Percentiles rank a stretch among this genome's conserved stretches.
These are phyloP conservation scores for Eilema caniola DNA, from an alignment of 2,888 invertebrate species.

Conservation along the genomic window DNA sequence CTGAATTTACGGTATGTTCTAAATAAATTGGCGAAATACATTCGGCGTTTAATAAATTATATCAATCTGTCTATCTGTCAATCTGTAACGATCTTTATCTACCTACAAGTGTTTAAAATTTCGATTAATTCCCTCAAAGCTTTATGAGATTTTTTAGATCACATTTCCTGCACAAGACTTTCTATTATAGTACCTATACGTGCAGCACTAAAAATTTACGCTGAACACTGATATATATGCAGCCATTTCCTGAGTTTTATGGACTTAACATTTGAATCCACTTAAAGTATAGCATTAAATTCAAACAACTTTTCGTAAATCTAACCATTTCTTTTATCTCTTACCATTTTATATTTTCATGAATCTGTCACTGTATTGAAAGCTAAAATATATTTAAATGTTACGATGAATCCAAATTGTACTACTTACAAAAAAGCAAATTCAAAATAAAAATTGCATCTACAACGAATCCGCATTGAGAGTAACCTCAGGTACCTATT, in stretches of 20 bases:
- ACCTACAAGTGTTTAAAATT: too few relatives aligned
- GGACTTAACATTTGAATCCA: not conserved
- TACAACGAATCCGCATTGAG: not conserved
- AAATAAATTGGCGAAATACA: too few relatives aligned
- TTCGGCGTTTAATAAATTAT: too few relatives aligned
- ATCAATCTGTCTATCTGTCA: too few relatives aligned
- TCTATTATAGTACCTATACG: not conserved
- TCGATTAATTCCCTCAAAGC: not conserved
- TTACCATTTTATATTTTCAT: too few relatives aligned
- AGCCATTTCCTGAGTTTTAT: conserved; percentile 12
- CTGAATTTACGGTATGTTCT: too few relatives aligned
- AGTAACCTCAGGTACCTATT: conserved; percentile 28
- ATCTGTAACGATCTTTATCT: too few relatives aligned
- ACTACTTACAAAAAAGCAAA: not conserved
- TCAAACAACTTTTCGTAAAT: not conserved
- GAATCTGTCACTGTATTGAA: too few relatives aligned
- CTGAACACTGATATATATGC: not conserved
- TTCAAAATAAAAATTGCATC: not conserved
- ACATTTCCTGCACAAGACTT: not conserved
- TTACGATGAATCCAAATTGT: too few relatives aligned
- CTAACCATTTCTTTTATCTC: not conserved
- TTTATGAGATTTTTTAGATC: not conserved
- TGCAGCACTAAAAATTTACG: not conserved
- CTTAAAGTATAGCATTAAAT: not conserved
- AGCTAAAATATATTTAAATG: too few relatives aligned